Conservation (phyloP, 2,113 vertebrate genomes). For the Peucedramus taeniatus region DNA sequence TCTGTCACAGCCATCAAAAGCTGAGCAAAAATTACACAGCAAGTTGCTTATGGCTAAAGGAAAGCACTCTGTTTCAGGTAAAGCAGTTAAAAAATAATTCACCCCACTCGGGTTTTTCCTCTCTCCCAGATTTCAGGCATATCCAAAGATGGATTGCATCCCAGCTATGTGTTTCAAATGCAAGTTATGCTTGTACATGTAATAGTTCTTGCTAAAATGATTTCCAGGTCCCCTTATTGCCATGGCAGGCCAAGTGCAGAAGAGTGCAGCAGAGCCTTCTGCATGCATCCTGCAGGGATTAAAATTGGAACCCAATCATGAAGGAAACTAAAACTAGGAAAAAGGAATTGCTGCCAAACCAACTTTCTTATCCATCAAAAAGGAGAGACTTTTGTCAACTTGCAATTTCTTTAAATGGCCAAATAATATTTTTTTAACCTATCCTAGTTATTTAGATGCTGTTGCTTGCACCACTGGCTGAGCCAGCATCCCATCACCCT, state of each 20-base stretch:
- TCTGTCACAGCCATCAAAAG: neutral
- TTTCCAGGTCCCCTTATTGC: neutral
- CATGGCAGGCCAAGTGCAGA: neutral
- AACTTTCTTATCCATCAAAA: neutral
- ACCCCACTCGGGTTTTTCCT: neutral
- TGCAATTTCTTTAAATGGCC: neutral
- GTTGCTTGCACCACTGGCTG: fast-evolving
- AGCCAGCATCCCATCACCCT: neutral
- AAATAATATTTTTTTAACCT: neutral
- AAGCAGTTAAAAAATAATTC: neutral
- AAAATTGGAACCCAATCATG: neutral
- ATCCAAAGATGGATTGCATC: neutral
- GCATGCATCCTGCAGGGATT: neutral
- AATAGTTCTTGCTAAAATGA: neutral
- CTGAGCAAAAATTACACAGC: neutral
- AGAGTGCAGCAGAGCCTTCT: neutral
- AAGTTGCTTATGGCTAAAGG: neutral
- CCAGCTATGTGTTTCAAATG: neutral
- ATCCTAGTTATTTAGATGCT: neutral
- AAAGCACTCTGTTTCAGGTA: neutral
- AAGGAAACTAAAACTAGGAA: neutral
- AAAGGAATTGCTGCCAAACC: neutral
- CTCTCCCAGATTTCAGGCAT: neutral
- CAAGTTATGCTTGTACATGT: neutral
- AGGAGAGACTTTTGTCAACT: neutral